Base-by-base conservation (phyloP, 1,140 invertebrate species). In the Tribolium castaneum region DNA sequence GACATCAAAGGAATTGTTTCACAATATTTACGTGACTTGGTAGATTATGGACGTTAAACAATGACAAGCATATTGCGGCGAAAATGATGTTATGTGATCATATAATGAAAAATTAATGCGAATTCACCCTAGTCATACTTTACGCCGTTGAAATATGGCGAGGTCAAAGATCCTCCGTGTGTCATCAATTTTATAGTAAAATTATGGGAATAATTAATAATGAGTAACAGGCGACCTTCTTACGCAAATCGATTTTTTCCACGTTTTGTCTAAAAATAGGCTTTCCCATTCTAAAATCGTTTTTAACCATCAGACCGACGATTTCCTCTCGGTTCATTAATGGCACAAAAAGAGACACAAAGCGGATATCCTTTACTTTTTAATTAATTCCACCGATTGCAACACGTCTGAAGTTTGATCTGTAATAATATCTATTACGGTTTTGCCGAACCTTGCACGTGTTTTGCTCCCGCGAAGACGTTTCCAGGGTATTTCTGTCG, bases 271-370 rank as follows among this genome's bases (percentile, higher is more conserved):
- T 45, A 45, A 45, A 45, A 45, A 45, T 30, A 30, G 25, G 25
- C 6, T 30, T 30, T 30, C 4, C 7, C 5, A 45, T n/a, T 30
- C 39, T 45, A 45, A 45, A 14, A 52, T 12, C 16, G 51, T 19
- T 14, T 52, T 52, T 52, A n/a, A 52, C 13, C 6, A 12, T n/a
- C n/a, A n/a, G 51, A 52, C 49, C 49, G 49, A 4, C 6, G 51
- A 16, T 52, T 52, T 52, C 51, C 51, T 52, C 16, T 52, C 51
- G 14, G 51, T 19, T 52, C 51, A 52, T 52, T 52, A 52, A 52
- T 52, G 13, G 14, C 6, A 39, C 16, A 19, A 52, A 52, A 52
- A 52, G 22, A 52, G 50, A 52, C 51, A 52, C 51, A 52, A 19
- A 52, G 6, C 51, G 51, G 51, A 52, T 52, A 52, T 52, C 51